These are phyloP conservation scores for Doryteuthis pealeii DNA, from an alignment of 1,140 invertebrate species.

Conservation along the genomic window DNA sequence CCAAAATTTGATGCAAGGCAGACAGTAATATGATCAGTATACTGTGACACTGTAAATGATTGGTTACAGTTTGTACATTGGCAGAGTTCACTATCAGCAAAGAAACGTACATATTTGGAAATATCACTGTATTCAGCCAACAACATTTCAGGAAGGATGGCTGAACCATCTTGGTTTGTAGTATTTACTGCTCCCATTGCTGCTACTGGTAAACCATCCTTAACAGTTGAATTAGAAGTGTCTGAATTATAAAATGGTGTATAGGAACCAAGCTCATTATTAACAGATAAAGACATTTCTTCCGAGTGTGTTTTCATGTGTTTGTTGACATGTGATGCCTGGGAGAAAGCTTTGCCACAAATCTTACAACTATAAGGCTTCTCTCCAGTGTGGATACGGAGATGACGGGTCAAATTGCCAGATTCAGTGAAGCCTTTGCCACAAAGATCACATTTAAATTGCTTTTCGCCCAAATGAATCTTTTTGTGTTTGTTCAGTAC, in stretches of 20 bases:
- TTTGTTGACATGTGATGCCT: constrained; percentile 77
- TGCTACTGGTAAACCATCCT: not conserved
- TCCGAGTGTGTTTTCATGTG: constrained; percentile 67
- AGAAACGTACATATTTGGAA: not conserved
- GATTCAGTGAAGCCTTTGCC: constrained; percentile 15
- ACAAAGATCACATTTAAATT: constrained; percentile 27
- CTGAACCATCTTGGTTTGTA: not conserved
- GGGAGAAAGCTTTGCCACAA: constrained; percentile 92
- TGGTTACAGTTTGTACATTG: not conserved
- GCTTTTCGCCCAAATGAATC: constrained; percentile 41
- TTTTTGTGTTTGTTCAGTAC: constrained; percentile 37
- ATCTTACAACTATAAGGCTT: constrained; percentile 71
- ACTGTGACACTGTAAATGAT: not conserved
- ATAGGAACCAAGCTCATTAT: too few relatives aligned
- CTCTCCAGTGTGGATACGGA: constrained; percentile 22
- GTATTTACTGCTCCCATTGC: not conserved
- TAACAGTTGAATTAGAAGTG: too few relatives aligned
- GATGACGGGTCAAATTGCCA: constrained; percentile 21
- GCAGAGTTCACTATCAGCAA: not conserved
- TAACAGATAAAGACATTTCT: constrained; percentile 48
- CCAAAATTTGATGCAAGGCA: not conserved
- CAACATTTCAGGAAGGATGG: not conserved
- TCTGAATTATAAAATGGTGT: too few relatives aligned
- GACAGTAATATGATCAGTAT: not conserved
- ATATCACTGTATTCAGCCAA: not conserved